Conservation (phyloP, 2,113 vertebrate genomes). For the Trogon surrucura region DNA sequence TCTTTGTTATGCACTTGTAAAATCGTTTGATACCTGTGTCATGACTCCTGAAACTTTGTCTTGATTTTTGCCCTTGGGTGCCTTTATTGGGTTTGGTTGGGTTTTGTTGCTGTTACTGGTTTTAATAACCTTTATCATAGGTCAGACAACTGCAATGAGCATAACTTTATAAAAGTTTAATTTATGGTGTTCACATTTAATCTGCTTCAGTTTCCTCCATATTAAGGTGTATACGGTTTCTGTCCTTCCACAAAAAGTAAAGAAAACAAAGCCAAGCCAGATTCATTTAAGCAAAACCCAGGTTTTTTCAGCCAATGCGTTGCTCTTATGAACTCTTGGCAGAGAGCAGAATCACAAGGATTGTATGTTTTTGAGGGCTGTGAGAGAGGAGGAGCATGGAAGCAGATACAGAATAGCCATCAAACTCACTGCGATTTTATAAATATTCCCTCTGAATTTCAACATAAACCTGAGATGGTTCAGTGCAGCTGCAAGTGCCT, state of each 20-base stretch:
- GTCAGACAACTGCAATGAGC: background rate
- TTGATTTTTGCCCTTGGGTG: background rate
- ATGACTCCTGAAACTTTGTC: constrained; percentile 1
- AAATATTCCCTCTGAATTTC: background rate
- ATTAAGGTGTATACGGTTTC: background rate
- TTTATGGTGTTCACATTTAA: background rate
- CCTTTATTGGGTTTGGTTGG: background rate
- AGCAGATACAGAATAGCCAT: background rate
- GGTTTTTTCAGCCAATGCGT: background rate
- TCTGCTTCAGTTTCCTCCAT: background rate
- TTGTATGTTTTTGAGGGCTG: background rate
- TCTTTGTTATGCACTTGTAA: background rate
- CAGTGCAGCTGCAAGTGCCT: background rate
- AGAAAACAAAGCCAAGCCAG: background rate
- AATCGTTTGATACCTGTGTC: background rate
- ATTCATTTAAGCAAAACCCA: background rate
- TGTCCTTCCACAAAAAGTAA: background rate
- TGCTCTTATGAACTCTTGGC: background rate
- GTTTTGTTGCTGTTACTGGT: background rate
- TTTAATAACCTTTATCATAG: background rate
- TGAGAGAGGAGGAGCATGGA: background rate
- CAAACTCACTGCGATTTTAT: background rate
- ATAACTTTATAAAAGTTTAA: background rate
- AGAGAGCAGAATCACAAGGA: background rate
- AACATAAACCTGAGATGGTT: background rate